Conservation (phyloP, 1,140 invertebrate species). For the Zelostemma sp. region DNA sequence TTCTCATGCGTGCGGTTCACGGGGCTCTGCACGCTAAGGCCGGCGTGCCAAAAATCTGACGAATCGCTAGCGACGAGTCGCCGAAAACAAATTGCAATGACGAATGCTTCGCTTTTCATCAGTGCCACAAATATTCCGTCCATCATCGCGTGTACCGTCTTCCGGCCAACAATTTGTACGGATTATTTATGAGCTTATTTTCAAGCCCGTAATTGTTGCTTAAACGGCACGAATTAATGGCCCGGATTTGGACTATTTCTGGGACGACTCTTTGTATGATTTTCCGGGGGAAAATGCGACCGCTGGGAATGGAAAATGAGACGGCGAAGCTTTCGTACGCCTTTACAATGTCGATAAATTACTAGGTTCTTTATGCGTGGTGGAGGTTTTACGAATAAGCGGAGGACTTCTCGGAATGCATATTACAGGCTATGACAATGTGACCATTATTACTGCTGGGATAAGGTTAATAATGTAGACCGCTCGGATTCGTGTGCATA, state of each 20-base stretch:
- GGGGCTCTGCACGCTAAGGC: neutral
- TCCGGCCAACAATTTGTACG: neutral
- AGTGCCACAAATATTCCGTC: slow-evolving; percentile 16
- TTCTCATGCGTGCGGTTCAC: slow-evolving; percentile 16
- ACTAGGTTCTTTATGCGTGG: slow-evolving; percentile 20
- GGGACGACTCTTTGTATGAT: too few species aligned
- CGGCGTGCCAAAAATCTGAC: slow-evolving; percentile 32
- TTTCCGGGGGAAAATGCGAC: slow-evolving; percentile 19
- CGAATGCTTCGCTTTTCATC: slow-evolving; percentile 35
- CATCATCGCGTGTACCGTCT: neutral
- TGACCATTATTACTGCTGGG: slow-evolving; percentile 40
- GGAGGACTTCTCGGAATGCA: slow-evolving; percentile 45
- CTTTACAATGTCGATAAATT: slow-evolving; percentile 39
- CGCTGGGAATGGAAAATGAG: slow-evolving; percentile 32
- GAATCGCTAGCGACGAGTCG: slow-evolving; percentile 29
- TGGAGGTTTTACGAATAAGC: slow-evolving; percentile 22
- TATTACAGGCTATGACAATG: slow-evolving; percentile 41
- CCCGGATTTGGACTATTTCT: too few species aligned
- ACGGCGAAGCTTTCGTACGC: slow-evolving; percentile 18
- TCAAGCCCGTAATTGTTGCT: neutral
- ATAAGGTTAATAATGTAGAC: slow-evolving; percentile 45
- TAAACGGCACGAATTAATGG: neutral
- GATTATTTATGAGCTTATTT: neutral
- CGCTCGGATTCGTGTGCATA: slow-evolving; percentile 38
- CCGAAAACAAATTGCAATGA: slow-evolving; percentile 42